phyloP scores from a whole-genome alignment of 2,888 invertebrate species.

The Phanerotoma sp. region DNA sequence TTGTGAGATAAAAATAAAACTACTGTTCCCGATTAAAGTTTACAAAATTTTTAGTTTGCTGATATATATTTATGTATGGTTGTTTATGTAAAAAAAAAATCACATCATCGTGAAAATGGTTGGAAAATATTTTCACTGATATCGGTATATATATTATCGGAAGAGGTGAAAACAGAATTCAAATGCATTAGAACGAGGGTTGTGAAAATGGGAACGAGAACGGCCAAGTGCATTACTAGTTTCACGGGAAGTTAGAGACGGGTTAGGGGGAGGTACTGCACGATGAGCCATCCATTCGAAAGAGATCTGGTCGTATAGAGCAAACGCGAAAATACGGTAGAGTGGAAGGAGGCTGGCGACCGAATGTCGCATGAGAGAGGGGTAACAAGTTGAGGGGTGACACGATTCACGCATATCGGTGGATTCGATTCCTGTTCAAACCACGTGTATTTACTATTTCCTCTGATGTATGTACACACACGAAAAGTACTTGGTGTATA shows the following conservation, averaged over 20 bases:
- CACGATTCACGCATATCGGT: constrained; percentile 8
- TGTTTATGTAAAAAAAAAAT: too few species aligned
- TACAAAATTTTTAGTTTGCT: too few species aligned
- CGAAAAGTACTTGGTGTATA: constrained; percentile 26
- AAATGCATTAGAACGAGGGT: constrained; percentile 37
- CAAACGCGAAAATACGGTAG: background rate
- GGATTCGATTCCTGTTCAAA: constrained; percentile 13
- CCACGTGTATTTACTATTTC: constrained; percentile 19
- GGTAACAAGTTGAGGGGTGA: constrained; percentile 16
- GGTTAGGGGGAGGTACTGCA: constrained; percentile 20
- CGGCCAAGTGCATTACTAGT: constrained; percentile 43
- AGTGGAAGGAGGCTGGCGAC: constrained; percentile 13
- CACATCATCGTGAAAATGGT: background rate
- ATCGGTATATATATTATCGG: too few species aligned
- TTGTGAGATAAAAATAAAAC: constrained; percentile 45
- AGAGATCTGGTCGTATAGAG: constrained; percentile 2
- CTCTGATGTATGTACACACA: constrained; percentile 18
- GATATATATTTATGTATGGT: too few species aligned
- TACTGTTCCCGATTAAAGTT: too few species aligned
- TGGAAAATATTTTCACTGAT: too few species aligned
- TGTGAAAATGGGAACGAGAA: constrained; percentile 37
- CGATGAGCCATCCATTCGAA: background rate
- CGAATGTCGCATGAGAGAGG: background rate
- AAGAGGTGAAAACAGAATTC: constrained; percentile 21
- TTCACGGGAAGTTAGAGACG: constrained; percentile 25